These are phyloP conservation scores for Hirtodrosophila confusa DNA, from an alignment of 2,888 invertebrate genomes.

Conservation along the genomic window DNA sequence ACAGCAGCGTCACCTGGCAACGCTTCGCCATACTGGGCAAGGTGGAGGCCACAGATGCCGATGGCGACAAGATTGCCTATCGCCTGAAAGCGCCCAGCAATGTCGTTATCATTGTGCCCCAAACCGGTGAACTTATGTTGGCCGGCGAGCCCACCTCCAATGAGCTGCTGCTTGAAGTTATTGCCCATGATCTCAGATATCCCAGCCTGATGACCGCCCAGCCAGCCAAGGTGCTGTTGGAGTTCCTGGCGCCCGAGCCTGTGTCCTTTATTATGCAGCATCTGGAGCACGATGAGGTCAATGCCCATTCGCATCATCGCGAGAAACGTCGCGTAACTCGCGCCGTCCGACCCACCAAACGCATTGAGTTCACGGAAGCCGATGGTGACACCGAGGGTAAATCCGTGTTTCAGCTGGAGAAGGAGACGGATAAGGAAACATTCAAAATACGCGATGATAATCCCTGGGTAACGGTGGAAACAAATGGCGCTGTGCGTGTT, in stretches of 20 bases:
- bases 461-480: constrained; percentile 96
- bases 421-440: constrained; percentile 95
- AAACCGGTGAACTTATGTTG: constrained; percentile 94
- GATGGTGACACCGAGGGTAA: constrained; percentile 95
- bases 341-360: constrained; percentile 96
- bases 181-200: constrained; percentile 92
- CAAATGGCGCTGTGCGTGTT: constrained; percentile 95
- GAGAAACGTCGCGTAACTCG: constrained; percentile 92
- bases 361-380: constrained; percentile 95
- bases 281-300: constrained; percentile 84
- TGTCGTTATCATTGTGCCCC: constrained; percentile 94
- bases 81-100: constrained; percentile 92
- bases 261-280: constrained; percentile 87
- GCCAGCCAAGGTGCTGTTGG: constrained; percentile 91
- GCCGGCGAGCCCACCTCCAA: constrained; percentile 89
- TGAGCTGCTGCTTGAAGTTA: constrained; percentile 89
- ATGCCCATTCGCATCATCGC: constrained; percentile 86
- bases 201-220: constrained; percentile 89
- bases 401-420: constrained; percentile 94
- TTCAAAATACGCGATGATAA: constrained; percentile 97
- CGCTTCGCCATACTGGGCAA: constrained; percentile 93
- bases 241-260: constrained; percentile 87
- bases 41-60: constrained; percentile 94
- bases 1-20: constrained; percentile 88
- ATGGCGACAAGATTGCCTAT: constrained; percentile 96